These are phyloP conservation scores for Varecia variegata DNA, from an alignment of 2,797 vertebrate genomes.

Conservation along the genomic window DNA sequence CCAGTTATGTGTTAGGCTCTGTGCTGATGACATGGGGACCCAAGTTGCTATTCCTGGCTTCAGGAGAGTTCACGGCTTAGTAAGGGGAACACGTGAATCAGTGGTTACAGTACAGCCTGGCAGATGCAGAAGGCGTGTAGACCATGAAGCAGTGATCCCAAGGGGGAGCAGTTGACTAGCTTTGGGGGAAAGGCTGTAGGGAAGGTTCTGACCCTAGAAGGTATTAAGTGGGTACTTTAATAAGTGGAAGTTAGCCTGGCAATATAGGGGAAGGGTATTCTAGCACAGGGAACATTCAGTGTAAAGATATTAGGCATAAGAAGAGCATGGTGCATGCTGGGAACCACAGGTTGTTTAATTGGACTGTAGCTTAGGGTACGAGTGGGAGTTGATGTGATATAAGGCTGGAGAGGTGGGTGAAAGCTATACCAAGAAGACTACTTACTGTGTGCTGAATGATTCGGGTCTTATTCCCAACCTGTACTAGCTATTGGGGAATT, in stretches of 20 bases:
- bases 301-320: background rate
- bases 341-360: background rate
- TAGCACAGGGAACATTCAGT: background rate
- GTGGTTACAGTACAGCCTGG: background rate
- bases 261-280: background rate
- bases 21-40: background rate
- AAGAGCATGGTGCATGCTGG: background rate
- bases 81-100: background rate
- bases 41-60: background rate
- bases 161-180: accelerated
- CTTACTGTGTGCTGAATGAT: background rate
- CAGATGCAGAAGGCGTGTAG: background rate
- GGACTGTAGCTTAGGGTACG: background rate
- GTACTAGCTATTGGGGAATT: background rate
- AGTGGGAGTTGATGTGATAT: background rate
- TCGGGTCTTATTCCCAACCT: background rate
- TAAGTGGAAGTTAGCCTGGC: background rate
- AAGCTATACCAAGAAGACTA: background rate
- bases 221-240: background rate
- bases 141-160: background rate
- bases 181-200: background rate
- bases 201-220: background rate
- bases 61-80: background rate
- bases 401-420: background rate
- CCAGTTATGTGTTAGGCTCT: background rate